Base-by-base conservation (phyloP, 53 echinoderm and acorn worm genomes). In the Antedon mediterranea region DNA sequence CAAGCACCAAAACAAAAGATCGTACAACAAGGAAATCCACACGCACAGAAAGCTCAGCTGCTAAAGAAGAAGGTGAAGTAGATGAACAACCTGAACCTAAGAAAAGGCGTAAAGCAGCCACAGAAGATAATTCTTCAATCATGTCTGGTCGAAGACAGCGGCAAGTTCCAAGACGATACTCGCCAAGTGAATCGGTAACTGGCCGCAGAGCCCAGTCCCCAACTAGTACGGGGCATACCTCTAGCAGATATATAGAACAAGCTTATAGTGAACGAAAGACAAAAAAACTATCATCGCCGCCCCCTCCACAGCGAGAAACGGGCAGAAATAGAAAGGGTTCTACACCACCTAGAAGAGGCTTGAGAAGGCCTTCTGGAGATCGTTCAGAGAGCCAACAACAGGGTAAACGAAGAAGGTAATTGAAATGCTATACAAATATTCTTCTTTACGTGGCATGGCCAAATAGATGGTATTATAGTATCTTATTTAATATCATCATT, bases 151-250 rank as follows among this genome's bases (percentile, higher is more conserved):
- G 57, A 57, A 57, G 84, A 29, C 83, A 84, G 34, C 74, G 90
- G 78, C 86, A 83, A 28, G 80, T 86, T 28, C 93, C 93, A 5
- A 78, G 74, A 4, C 33, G 90, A 14, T 90, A 88, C 77, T 90
- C 93, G 33, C 90, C 93, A 8, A 93, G 88, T 41, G 90, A 90
- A 30, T 80, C 74, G 42, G 82, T 82, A 72, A 32, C 85, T 0
- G 78, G 78, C 20, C 41, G 72, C 29, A 77, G 86, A 75, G 72
- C 42, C 29, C 74, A 81, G 71, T 31, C 77, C 28, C 74, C 79
- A 6, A 73, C 80, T 31, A 31, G 37, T 27, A 81, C 90, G 32
- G 43, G 84, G 30, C 83, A 6, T 2, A 9, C 57, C 9, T 57
- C 57, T 18, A 57, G 23, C 57, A 57, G 57, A 57, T 57, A 57